These are phyloP conservation scores for Ranitomeya variabilis DNA, from an alignment of 2,113 vertebrate genomes.

Conservation along the genomic window DNA sequence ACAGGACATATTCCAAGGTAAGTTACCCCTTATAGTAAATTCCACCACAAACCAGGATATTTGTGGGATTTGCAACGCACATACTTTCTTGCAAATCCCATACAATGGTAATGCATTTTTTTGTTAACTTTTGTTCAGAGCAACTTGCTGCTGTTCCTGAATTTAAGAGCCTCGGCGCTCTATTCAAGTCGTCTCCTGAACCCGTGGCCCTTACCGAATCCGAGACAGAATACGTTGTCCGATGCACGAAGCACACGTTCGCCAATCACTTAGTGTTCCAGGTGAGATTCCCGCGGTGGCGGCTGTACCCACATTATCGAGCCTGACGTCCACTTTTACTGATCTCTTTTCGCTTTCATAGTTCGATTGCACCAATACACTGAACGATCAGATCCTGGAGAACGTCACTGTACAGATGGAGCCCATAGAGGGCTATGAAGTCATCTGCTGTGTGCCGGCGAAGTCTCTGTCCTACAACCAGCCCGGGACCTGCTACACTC, in stretches of 20 bases:
- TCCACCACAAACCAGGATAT: background rate
- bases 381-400: slow-evolving; percentile 80
- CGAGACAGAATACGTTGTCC: slow-evolving; percentile 79
- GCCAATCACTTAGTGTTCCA: slow-evolving; percentile 78
- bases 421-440: slow-evolving; percentile 79
- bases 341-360: slow-evolving; percentile 51
- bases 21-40: slow-evolving; percentile 23
- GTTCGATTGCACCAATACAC: slow-evolving; percentile 82
- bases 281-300: slow-evolving; percentile 63
- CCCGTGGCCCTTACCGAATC: slow-evolving; percentile 78
- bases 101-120: no score
- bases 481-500: slow-evolving; percentile 77
- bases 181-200: slow-evolving; percentile 81
- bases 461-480: slow-evolving; percentile 79
- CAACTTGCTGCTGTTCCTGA: slow-evolving; percentile 78
- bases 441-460: slow-evolving; percentile 73
- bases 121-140: slow-evolving; percentile 66
- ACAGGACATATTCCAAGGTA: slow-evolving; percentile 84
- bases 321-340: background rate
- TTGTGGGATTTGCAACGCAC: no score
- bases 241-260: slow-evolving; percentile 79
- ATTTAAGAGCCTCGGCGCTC: slow-evolving; percentile 72
- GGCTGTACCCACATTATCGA: background rate
- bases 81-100: no score
- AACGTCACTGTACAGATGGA: slow-evolving; percentile 82